Evolutionary conservation across 2,797 vertebrate species (phyloP).

Genomic region (Galagoides demidoff): DNA sequence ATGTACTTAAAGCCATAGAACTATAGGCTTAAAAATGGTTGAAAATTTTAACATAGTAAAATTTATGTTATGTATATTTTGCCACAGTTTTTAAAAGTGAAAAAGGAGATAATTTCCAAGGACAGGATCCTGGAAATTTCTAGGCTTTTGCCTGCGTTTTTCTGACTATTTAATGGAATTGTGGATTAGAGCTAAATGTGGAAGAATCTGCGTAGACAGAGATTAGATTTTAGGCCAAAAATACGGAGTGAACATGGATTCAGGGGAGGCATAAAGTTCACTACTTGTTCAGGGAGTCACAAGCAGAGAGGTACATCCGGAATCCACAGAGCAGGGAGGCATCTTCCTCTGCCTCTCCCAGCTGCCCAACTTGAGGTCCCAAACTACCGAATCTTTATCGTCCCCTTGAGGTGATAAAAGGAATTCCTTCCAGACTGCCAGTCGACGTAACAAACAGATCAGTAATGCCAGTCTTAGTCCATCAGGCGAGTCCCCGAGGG

Average conservation of each 20-base stretch:
- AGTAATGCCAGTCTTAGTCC: too few relatives aligned
- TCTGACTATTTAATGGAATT: not conserved
- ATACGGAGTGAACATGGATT: not conserved
- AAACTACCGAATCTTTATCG: not conserved
- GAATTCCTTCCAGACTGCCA: not conserved
- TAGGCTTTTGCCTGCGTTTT: not conserved
- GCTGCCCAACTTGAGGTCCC: not conserved
- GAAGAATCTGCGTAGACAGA: not conserved
- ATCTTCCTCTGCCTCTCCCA: not conserved
- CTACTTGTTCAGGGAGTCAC: fast-evolving
- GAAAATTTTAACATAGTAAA: not conserved
- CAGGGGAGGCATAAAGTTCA: not conserved
- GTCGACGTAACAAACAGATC: not conserved
- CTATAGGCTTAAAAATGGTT: not conserved
- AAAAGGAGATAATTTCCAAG: not conserved
- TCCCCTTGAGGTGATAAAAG: not conserved
- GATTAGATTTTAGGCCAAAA: not conserved
- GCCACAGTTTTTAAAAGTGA: not conserved
- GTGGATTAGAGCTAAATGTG: not conserved
- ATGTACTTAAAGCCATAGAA: not conserved
- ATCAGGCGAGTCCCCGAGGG: fast-evolving
- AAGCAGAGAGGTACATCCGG: not conserved
- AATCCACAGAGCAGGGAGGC: fast-evolving
- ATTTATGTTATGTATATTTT: not conserved
- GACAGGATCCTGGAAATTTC: not conserved